Evolutionary conservation across 2,797 vertebrate species (phyloP).

Genomic region (Siniperca undulata): DNA sequence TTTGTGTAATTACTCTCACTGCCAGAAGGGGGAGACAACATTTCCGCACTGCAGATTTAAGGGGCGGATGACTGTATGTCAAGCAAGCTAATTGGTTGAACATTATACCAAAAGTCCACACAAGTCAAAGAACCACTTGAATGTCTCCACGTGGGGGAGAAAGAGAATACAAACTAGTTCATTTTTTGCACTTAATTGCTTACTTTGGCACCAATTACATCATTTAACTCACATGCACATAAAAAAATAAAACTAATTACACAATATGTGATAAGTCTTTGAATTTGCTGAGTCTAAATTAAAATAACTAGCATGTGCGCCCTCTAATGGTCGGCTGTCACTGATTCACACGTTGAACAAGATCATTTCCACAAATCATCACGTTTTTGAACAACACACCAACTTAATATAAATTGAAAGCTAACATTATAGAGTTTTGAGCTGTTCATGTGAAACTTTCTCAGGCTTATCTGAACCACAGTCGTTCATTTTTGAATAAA

Average conservation of each 20-base stretch:
- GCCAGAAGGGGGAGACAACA: too few species aligned
- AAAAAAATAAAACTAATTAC: neutral
- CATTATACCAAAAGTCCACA: too few species aligned
- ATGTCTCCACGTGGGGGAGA: too few species aligned
- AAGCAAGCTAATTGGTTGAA: too few species aligned
- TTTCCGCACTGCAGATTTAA: too few species aligned
- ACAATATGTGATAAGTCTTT: neutral
- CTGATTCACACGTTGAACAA: neutral
- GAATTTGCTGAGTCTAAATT: neutral
- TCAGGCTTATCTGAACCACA: neutral
- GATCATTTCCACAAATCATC: neutral
- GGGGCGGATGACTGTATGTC: too few species aligned
- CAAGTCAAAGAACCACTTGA: too few species aligned
- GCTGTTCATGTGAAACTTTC: neutral
- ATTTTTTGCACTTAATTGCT: neutral
- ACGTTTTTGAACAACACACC: too few species aligned
- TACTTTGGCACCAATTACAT: neutral
- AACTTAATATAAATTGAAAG: neutral
- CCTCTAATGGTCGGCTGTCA: too few species aligned
- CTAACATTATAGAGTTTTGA: neutral
- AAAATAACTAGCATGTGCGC: neutral
- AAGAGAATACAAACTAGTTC: too few species aligned
- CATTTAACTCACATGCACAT: neutral
- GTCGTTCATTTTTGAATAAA: too few species aligned
- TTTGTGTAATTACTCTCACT: too few species aligned